Evolutionary conservation across 2,888 invertebrate genomes (phyloP).

Genomic region (Diploptera punctata): DNA sequence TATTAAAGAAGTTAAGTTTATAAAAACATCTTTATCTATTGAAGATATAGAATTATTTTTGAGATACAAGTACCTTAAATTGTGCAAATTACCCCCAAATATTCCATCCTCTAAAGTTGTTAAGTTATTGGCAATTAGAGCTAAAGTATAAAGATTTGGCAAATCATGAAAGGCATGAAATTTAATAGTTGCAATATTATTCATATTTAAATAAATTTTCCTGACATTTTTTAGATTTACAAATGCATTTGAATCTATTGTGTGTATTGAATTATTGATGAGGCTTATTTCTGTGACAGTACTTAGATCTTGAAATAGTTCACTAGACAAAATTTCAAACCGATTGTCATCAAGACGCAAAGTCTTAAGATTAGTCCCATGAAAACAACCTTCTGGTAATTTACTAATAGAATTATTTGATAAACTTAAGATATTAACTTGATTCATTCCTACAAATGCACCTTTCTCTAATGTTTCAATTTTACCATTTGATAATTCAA

Average conservation of each 20-base stretch:
- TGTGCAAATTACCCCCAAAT: background rate
- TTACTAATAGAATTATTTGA: background rate
- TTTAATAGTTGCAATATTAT: background rate
- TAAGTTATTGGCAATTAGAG: background rate
- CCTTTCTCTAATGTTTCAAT: background rate
- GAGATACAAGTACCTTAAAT: too few species aligned
- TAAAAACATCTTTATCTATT: background rate
- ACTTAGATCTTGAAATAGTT: background rate
- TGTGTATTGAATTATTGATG: background rate
- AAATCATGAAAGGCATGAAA: background rate
- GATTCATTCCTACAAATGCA: background rate
- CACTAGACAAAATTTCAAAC: background rate
- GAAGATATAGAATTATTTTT: too few species aligned
- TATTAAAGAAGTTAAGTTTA: background rate
- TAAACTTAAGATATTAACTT: background rate
- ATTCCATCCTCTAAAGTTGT: background rate
- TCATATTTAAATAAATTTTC: background rate
- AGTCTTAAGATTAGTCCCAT: background rate
- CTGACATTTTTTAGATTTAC: background rate
- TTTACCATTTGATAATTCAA: background rate
- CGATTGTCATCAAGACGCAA: background rate
- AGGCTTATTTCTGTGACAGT: background rate
- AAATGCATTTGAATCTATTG: background rate
- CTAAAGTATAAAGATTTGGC: background rate
- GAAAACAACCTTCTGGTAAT: background rate